Evolutionary conservation across 2,113 vertebrate species (phyloP), one percentile per base, ranked within the genome.

Genomic region (Psephotus haematonotus): DNA sequence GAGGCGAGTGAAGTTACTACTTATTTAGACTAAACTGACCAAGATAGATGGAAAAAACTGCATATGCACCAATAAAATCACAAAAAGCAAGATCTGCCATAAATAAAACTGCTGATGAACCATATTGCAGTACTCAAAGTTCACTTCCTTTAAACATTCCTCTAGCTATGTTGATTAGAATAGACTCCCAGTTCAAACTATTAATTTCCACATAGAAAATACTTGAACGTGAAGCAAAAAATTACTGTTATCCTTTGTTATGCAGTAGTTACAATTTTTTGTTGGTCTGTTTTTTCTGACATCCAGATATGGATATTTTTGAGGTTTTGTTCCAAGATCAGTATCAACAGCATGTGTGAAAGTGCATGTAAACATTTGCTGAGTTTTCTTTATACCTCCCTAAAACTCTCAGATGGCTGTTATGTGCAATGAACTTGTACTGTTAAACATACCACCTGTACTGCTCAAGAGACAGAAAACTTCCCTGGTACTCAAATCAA

Each of bases 1-100:
- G 70, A 92, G 19, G 13, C 29, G 62, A 79, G 27, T 52, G 77
- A 85, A 91, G 43, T 14, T 55, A 31, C 44, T 37, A 63, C 89
- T 90, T 93, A 63, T 84, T 80, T 77, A 88, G 50, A 74, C 43
- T 90, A 93, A 94, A 81, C 29, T 80, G 79, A 93, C 55, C 79
- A 88, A 90, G 79, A 86, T 27, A 74, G 63, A 88, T 74, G 22
- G 79, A 86, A 93, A 60, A 93, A 91, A 74, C 39, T 86, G 64
- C 43, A 88, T 16, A 86, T 39, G 75, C 68, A 88, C 59, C 71
- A 83, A 50, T 7, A 71, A 81, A 84, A 76, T 19, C 29, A 81
- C 41, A 90, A 77, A 88, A 77, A 90, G 29, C 39, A 84, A 53
- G 33, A 85, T 29, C 37, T 75, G 31, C 23, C 16, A 3, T 82